A percentile compares a stretch with the other conserved stretches of the same genome.
Conservation (phyloP, 2,113 vertebrate genomes). For the Alethe castanea region DNA sequence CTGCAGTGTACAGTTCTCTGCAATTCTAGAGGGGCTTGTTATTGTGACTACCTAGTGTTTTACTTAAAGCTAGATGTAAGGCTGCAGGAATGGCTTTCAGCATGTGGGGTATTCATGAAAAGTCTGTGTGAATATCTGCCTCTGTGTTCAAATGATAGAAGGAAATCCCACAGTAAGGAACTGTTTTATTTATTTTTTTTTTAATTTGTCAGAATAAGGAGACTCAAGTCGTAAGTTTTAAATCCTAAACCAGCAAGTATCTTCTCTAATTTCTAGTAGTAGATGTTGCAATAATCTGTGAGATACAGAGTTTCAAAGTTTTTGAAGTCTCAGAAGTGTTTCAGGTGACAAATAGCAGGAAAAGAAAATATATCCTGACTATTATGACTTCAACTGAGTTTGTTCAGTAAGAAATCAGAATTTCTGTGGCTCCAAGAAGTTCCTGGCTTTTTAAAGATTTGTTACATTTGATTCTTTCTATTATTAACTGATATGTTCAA, state of each 20-base stretch:
- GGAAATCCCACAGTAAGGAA: background rate
- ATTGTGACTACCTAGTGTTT: background rate
- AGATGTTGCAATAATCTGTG: background rate
- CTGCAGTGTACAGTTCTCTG: background rate
- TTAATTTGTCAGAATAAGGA: background rate
- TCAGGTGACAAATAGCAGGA: background rate
- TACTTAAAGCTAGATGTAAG: background rate
- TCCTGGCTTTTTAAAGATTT: background rate
- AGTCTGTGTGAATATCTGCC: background rate
- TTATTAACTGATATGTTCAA: background rate
- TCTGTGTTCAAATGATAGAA: background rate
- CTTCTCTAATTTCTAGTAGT: background rate
- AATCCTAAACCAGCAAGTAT: background rate
- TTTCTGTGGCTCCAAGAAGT: background rate
- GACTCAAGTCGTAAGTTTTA: background rate
- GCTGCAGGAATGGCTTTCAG: background rate
- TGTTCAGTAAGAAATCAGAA: background rate
- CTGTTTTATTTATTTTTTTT: background rate
- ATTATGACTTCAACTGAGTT: background rate
- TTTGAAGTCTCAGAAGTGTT: background rate
- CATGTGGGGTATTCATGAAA: background rate
- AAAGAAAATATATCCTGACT: background rate
- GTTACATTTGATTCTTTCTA: background rate
- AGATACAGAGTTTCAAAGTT: background rate
- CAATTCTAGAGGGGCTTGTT: background rate